phyloP scores from a whole-genome alignment of 2,888 invertebrate genomes.

The Sceliomorpha sp. region DNA sequence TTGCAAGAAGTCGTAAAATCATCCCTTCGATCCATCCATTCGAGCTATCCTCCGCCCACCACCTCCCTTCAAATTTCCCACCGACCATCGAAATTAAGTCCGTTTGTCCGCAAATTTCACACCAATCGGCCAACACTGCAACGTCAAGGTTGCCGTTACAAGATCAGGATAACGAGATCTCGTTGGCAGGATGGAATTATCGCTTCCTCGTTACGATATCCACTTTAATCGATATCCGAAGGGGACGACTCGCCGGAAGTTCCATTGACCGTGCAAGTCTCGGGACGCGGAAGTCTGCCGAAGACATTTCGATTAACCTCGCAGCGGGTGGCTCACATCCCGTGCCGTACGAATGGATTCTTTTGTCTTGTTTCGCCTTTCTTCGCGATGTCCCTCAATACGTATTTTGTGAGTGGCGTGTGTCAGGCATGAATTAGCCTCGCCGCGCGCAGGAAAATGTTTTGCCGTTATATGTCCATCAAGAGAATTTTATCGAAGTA shows the following conservation, averaged over 20 bases:
- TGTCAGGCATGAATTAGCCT: no score
- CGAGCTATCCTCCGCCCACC: conserved; percentile 27
- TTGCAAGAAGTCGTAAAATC: conserved; percentile 52
- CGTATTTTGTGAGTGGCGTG: conserved; percentile 1
- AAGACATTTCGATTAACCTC: conserved; percentile 79
- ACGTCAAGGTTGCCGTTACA: conserved; percentile 31
- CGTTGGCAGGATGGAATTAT: conserved; percentile 52
- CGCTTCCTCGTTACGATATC: conserved; percentile 59
- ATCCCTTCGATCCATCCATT: conserved; percentile 44
- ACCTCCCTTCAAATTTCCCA: conserved; percentile 48
- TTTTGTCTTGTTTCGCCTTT: conserved; percentile 34
- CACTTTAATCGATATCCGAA: conserved; percentile 46
- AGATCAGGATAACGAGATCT: conserved; percentile 55
- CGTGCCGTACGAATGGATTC: conserved; percentile 17
- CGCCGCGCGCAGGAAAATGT: no score
- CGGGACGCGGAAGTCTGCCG: conserved; percentile 67
- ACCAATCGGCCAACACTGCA: conserved; percentile 63
- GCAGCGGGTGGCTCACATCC: conserved; percentile 63
- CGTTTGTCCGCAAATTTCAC: conserved; percentile 71
- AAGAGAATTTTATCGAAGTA: no score
- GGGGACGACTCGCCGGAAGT: conserved; percentile 51
- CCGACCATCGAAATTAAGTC: conserved; percentile 69
- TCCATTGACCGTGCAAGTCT: conserved; percentile 57
- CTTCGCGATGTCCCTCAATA: conserved; percentile 3
- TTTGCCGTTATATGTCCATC: no score